Conservation (phyloP, 2,113 vertebrate genomes). For the Rhizomys pruinosus region DNA sequence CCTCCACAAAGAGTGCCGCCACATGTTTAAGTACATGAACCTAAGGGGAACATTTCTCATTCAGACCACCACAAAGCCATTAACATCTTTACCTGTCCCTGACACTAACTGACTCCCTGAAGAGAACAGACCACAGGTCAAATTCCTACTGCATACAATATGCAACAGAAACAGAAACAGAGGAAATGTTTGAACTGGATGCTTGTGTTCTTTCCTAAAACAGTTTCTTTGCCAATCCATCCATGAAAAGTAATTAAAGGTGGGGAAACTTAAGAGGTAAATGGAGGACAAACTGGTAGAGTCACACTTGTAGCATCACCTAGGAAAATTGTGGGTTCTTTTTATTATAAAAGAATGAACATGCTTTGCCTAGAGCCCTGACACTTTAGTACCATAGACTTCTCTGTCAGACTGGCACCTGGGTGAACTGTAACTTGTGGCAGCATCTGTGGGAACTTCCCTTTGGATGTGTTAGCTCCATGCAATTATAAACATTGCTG, state of each 20-base stretch:
- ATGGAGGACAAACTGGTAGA: not conserved
- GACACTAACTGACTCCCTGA: not conserved
- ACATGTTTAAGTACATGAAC: no score
- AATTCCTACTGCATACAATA: not conserved
- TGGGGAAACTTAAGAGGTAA: not conserved
- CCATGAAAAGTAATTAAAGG: not conserved
- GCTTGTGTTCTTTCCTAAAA: not conserved
- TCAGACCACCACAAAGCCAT: no score
- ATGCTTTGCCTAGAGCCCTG: not conserved
- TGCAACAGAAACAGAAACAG: not conserved
- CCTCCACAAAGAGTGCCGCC: no score
- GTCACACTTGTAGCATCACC: conserved; percentile 42
- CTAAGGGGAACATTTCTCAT: no score
- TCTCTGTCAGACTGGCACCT: conserved; percentile 32
- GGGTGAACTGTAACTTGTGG: conserved; percentile 70
- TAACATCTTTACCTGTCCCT: not conserved
- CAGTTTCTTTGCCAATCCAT: not conserved
- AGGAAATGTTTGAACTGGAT: not conserved
- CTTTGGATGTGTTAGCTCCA: conserved; percentile 58
- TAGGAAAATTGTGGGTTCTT: conserved; percentile 9
- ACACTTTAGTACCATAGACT: conserved; percentile 27
- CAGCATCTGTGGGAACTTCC: conserved; percentile 63
- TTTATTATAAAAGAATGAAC: conserved; percentile 63
- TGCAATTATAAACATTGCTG: conserved; percentile 74
- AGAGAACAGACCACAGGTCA: not conserved